Percentiles rank a stretch among this genome's conserved stretches.
Evolutionary conservation across 2,797 vertebrate species (phyloP).

Genomic region (Scleropages formosus): DNA sequence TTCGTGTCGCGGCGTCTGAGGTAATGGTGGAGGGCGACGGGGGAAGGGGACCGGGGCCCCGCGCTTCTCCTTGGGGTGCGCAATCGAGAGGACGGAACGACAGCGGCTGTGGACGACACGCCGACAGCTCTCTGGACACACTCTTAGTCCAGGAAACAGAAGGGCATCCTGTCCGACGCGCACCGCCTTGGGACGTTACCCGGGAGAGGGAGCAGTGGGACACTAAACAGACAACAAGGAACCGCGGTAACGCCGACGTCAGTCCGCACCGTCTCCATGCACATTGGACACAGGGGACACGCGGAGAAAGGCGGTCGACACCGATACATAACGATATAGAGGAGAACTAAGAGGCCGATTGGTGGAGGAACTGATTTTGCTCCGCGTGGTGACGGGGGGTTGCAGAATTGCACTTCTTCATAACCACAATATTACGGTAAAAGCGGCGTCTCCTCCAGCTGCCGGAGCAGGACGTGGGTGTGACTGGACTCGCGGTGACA

Average conservation of each 20-base stretch:
- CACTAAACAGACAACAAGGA: slow-evolving; percentile 56
- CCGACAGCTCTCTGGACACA: slow-evolving; percentile 29
- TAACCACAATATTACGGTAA: slow-evolving; percentile 42
- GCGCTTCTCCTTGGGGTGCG: not conserved
- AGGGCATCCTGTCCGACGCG: not conserved
- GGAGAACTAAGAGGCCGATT: slow-evolving; percentile 42
- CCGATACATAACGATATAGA: slow-evolving; percentile 60
- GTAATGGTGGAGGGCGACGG: slow-evolving; percentile 46
- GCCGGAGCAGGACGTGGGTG: slow-evolving; percentile 3
- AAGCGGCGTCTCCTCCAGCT: not conserved
- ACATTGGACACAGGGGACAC: slow-evolving; percentile 65
- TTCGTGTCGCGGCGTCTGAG: slow-evolving; percentile 1
- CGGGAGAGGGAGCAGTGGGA: slow-evolving; percentile 71
- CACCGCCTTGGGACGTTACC: slow-evolving; percentile 46
- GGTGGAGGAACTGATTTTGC: slow-evolving; percentile 64
- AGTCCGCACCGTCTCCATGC: slow-evolving; percentile 62
- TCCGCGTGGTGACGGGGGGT: slow-evolving; percentile 56
- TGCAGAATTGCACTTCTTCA: slow-evolving; percentile 52
- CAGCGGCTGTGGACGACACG: slow-evolving; percentile 30
- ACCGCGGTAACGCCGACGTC: slow-evolving; percentile 51
- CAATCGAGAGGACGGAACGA: not conserved
- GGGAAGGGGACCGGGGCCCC: slow-evolving; percentile 44
- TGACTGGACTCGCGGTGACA: not conserved
- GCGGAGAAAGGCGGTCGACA: slow-evolving; percentile 58
- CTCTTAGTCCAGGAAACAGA: not conserved